phyloP scores from a whole-genome alignment of 2,113 vertebrate species.

The Lepidothrix coronata region DNA sequence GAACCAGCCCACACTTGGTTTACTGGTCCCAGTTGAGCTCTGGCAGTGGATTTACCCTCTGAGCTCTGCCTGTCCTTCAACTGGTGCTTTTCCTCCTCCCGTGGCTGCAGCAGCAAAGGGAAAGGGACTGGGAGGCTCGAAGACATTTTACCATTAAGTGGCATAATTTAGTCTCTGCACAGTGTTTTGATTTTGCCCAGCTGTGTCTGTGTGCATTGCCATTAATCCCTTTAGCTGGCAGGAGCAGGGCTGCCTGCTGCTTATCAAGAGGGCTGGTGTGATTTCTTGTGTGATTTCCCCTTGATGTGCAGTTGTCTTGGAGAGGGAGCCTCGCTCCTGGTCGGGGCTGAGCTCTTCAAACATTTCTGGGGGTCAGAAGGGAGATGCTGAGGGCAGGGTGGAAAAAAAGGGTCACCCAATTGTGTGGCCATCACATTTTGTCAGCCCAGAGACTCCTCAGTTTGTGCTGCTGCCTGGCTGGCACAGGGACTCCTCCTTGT shows the following conservation, averaged over 20 bases:
- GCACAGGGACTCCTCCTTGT: accelerated
- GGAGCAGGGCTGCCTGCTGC: constrained; percentile 43
- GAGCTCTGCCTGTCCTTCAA: neutral
- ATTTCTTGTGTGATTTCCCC: constrained; percentile 42
- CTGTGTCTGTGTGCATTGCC: constrained; percentile 60
- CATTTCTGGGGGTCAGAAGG: accelerated
- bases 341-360: neutral
- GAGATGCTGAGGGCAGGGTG: neutral
- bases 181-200: constrained; percentile 68
- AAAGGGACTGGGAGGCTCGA: neutral
- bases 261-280: constrained; percentile 58
- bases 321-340: neutral
- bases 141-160: neutral
- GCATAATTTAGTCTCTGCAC: constrained; percentile 22
- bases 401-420: no score
- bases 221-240: constrained; percentile 68
- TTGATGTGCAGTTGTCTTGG: constrained; percentile 28
- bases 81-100: neutral
- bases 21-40: neutral
- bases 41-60: neutral
- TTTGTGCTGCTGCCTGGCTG: neutral
- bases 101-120: no score
- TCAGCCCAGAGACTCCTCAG: accelerated
- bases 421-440: accelerated
- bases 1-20: neutral